Evolutionary conservation across 2,113 vertebrate genomes (phyloP).

Genomic region (Rana temporaria): DNA sequence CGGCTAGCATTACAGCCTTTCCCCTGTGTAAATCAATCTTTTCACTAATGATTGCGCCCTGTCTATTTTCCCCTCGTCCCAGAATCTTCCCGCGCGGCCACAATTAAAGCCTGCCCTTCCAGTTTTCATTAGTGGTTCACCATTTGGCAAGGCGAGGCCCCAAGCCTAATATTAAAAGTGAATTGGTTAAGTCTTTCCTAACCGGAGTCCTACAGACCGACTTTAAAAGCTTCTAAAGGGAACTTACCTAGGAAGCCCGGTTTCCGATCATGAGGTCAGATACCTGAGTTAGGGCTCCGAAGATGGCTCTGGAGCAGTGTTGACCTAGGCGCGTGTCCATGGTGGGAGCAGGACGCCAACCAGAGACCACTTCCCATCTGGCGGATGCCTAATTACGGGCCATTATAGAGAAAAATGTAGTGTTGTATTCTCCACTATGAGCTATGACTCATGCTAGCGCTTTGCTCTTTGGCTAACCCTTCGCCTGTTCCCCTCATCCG

Average conservation of each 20-base stretch:
- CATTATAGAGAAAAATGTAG: constrained; percentile 43
- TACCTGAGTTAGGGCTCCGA: background rate
- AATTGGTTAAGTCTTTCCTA: constrained; percentile 22
- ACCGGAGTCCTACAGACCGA: constrained; percentile 55
- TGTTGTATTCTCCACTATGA: background rate
- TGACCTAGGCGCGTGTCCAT: constrained; percentile 9
- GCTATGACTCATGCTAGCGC: constrained; percentile 7
- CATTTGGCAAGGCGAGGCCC: constrained; percentile 27
- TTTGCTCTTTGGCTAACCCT: constrained; percentile 45
- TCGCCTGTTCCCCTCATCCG: background rate
- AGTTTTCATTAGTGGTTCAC: constrained; percentile 67
- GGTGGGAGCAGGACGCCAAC: background rate
- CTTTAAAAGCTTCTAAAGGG: background rate
- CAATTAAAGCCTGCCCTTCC: constrained; percentile 63
- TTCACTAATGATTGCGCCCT: constrained; percentile 8
- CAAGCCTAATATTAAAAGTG: constrained; percentile 28
- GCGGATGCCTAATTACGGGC: constrained; percentile 26
- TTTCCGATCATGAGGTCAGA: constrained; percentile 1
- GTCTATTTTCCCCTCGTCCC: constrained; percentile 47
- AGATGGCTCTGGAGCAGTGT: background rate
- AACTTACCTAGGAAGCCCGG: background rate
- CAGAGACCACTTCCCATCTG: constrained; percentile 44
- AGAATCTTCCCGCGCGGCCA: constrained; percentile 59
- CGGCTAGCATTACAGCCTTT: background rate
- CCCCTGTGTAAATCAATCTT: constrained; percentile 26